Evolutionary conservation across 2,113 vertebrate genomes (phyloP), one percentile per base, ranked within the genome.

Genomic region (Alosa alosa): DNA sequence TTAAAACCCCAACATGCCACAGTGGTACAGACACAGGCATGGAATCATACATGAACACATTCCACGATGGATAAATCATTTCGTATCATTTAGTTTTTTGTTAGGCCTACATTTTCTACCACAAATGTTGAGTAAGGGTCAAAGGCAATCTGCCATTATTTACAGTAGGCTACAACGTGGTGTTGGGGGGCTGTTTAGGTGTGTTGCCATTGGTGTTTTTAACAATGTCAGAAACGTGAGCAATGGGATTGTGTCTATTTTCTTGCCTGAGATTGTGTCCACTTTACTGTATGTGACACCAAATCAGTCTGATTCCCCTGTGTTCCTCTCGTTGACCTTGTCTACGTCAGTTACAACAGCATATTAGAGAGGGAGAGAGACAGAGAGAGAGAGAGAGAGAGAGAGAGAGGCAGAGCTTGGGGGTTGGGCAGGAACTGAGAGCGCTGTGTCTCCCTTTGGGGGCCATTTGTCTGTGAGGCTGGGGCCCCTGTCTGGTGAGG

Each of bases 401-500:
- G 2, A 50, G 49, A 50, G 49, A 50, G 2, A 50, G 18, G 55
- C 64, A 72, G 64, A 72, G 64, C 1, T 9, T 36, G 64, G 64
- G 64, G 64, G 64, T 31, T 72, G 64, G 64, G 64, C 64, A 31
- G 31, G 25, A 31, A 10, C n/a, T 25, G n/a, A 6, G 6, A 64
- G 60, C 22, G n/a, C 60, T 75, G 39, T 25, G 47, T 52, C 25
- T 49, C 3, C 6, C 60, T 81, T 81, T 81, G 81, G 50, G 46
- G 31, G 83, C 75, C 49, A 84, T 88, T 85, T 88, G 87, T 88
- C 81, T 87, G 78, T 25, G 82, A 81, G 72, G n/a, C 72, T 78
- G 83, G 84, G 84, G 41, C 83, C 86, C 47, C 64, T 86, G 86
- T 90, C 87, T 89, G 82, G 46, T 83, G 47, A 82, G 82, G 72